Base-by-base conservation (phyloP, 1,140 invertebrate genomes). In the Proctacanthus coquilletti region DNA sequence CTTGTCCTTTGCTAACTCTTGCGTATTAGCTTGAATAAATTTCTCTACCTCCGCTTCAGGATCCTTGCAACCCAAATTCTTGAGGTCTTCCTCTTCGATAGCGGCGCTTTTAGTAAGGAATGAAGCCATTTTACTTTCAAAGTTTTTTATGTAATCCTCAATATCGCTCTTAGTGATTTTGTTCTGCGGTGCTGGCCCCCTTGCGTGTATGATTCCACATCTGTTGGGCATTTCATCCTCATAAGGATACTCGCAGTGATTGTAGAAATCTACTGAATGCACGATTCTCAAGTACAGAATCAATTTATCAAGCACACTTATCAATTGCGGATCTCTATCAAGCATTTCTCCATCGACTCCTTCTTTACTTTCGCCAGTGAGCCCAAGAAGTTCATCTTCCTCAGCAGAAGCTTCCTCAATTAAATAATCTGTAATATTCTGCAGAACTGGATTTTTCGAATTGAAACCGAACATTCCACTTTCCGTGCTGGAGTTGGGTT, bases 141-240 rank as follows among this genome's bases (percentile, higher is more conserved):
- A 86, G 13, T 68, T 64, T 41, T 72, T 72, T 20, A 81, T 78
- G 51, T 87, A 87, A 40, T 86, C 82, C 47, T 75, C 73, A 17
- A 86, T 62, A 51, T 81, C 78, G 49, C 71, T 69, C 4, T 46
- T 61, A 0, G 61, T 70, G 34, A 89, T 77, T 61, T 88, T 85
- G 29, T 74, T 74, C 4, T 73, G 70, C 2, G 91, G 85, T 3
- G 85, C 72, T 14, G 79, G 75, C 36, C 89, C 92, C 34, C 96
- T 70, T 1, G 91, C 91, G 60, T 98, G 95, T 69, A 99, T 89
- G 42, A 98, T 95, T 11, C 94, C 94, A 64, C 94, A 96, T 19
- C 93, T 71, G 60, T 98, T 97, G 1, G 96, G 96, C 95, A 99
- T 99, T 56, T 96, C 93, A 62, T 99, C 95, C 65, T 99, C 96